Percentiles rank a stretch among this genome's conserved stretches.
These are phyloP conservation scores for Altica lythri DNA, from an alignment of 2,888 invertebrate species.

Conservation along the genomic window DNA sequence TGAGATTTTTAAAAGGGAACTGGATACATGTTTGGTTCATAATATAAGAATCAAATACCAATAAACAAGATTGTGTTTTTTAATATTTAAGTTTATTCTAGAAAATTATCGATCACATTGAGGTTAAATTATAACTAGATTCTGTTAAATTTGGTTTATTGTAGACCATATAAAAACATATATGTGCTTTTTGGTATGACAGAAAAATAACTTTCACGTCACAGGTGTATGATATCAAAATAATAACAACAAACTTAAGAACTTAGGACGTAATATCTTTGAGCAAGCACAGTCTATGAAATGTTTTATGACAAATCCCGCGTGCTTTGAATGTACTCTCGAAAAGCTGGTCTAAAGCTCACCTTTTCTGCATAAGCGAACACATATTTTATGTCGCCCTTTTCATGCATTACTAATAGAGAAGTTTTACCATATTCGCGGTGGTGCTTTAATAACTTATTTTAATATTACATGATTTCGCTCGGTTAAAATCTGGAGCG, in stretches of 20 bases:
- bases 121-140: too few species aligned
- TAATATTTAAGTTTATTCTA: too few species aligned
- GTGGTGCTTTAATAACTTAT: slow-evolving; percentile 54
- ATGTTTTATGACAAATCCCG: slow-evolving; percentile 47
- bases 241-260: neutral
- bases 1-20: slow-evolving; percentile 22
- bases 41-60: neutral
- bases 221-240: slow-evolving; percentile 1
- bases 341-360: slow-evolving; percentile 36
- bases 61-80: too few species aligned
- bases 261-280: slow-evolving; percentile 9
- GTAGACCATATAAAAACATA: too few species aligned
- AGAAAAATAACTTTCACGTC: too few species aligned
- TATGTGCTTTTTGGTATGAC: too few species aligned
- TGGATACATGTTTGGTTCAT: neutral
- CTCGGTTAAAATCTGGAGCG: slow-evolving; percentile 52
- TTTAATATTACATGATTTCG: slow-evolving; percentile 56
- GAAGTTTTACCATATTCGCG: slow-evolving; percentile 38
- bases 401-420: slow-evolving; percentile 47
- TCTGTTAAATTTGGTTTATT: too few species aligned
- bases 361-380: slow-evolving; percentile 47
- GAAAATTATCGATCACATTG: too few species aligned
- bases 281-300: slow-evolving; percentile 29
- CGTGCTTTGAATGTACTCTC: slow-evolving; percentile 39
- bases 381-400: slow-evolving; percentile 48